phyloP scores from a whole-genome alignment of 2,113 vertebrate species.

The Vidua macroura region DNA sequence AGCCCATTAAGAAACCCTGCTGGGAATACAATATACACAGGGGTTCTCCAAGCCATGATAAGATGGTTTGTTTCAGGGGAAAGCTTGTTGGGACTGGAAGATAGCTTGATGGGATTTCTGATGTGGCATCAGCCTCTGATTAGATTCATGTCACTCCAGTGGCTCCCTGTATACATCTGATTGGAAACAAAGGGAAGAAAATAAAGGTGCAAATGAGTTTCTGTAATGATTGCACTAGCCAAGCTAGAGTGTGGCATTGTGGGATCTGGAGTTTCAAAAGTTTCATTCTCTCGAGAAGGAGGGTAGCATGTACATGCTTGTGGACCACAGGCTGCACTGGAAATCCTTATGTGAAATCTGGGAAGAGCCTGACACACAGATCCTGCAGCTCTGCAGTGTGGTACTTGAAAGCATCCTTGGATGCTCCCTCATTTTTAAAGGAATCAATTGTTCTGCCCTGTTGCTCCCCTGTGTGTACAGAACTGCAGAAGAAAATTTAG shows the following conservation, averaged over 20 bases:
- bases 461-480: not conserved
- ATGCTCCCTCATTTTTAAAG: not conserved
- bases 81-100: constrained; percentile 41
- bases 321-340: not conserved
- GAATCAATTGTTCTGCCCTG: not conserved
- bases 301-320: not conserved
- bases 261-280: not conserved
- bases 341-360: not conserved
- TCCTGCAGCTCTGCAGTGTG: not conserved
- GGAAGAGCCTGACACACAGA: not conserved
- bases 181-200: constrained; percentile 24
- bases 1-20: constrained; percentile 6
- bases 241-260: not conserved
- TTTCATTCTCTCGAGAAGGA: not conserved
- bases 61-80: not conserved
- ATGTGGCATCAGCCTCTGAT: constrained; percentile 16
- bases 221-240: not conserved
- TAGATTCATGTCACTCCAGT: constrained; percentile 6
- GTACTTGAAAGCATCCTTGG: not conserved
- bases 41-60: not conserved
- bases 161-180: not conserved
- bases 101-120: constrained; percentile 19
- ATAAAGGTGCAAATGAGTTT: constrained; percentile 24
- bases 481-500: not conserved
- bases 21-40: not conserved